These are phyloP conservation scores for Rhinolophus sinicus DNA, from an alignment of 2,113 vertebrate species.

Conservation along the genomic window DNA sequence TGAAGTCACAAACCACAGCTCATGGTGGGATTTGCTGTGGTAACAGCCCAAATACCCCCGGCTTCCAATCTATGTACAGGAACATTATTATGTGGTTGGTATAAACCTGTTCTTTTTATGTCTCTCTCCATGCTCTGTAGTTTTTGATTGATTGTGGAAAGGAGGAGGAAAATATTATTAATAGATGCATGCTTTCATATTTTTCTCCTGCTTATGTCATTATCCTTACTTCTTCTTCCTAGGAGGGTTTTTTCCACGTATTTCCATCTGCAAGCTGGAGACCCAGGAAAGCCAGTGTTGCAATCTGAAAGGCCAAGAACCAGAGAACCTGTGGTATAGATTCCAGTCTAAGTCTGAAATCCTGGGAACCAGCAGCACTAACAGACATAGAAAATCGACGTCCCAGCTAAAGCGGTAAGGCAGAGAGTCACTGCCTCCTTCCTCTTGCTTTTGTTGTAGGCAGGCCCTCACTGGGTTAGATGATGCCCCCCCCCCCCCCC, in stretches of 20 bases:
- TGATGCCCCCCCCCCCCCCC: not conserved
- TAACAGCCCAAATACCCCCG: not conserved
- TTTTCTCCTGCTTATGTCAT: not conserved
- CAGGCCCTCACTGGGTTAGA: too few relatives aligned
- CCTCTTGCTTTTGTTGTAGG: not conserved
- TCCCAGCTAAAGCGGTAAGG: not conserved
- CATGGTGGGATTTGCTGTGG: not conserved
- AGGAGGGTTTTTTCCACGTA: not conserved
- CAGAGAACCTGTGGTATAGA: not conserved
- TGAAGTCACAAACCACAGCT: not conserved
- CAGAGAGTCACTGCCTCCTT: not conserved
- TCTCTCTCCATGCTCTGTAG: not conserved
- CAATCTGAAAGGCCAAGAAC: not conserved
- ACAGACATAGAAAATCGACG: not conserved
- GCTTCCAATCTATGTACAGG: not conserved
- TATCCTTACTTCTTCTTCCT: not conserved
- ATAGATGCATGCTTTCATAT: not conserved
- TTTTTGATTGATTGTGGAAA: not conserved
- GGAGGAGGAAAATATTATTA: not conserved
- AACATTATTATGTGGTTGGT: not conserved
- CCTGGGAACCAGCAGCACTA: not conserved
- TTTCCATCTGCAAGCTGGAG: not conserved
- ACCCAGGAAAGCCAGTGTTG: not conserved
- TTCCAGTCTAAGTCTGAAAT: not conserved
- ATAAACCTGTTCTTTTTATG: not conserved